Evolutionary conservation across 2,888 invertebrate genomes (phyloP).

Genomic region (Megalurothrips usitatus): DNA sequence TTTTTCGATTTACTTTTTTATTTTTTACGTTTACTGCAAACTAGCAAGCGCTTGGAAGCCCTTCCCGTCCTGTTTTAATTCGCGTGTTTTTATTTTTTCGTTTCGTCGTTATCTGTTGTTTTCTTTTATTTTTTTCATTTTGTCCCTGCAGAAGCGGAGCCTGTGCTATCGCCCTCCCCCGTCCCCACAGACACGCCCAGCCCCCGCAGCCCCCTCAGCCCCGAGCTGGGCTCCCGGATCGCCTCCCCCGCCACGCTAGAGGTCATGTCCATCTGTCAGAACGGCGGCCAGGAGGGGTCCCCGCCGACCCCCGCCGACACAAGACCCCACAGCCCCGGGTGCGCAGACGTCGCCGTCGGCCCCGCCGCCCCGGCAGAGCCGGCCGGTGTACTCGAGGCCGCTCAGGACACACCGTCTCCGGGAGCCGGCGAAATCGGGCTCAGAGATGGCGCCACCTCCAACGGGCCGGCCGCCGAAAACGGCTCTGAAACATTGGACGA

Average conservation of each 20-base stretch:
- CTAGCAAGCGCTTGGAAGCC: neutral
- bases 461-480: neutral
- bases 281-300: neutral
- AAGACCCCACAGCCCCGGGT: neutral
- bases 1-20: neutral
- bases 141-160: neutral
- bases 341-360: neutral
- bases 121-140: neutral
- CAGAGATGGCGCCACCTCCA: neutral
- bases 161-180: neutral
- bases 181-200: slow-evolving; percentile 18
- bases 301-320: neutral
- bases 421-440: neutral
- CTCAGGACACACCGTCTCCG: too few species aligned
- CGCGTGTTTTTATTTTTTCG: neutral
- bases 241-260: slow-evolving; percentile 15
- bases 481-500: neutral
- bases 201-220: neutral
- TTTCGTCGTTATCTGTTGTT: neutral
- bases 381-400: too few species aligned
- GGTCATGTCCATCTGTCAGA: slow-evolving; percentile 24
- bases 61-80: neutral
- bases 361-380: too few species aligned
- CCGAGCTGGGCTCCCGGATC: slow-evolving; percentile 2
- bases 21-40: too few species aligned